These are phyloP conservation scores for Zalophus californianus DNA, from an alignment of 2,797 vertebrate genomes.

Conservation along the genomic window DNA sequence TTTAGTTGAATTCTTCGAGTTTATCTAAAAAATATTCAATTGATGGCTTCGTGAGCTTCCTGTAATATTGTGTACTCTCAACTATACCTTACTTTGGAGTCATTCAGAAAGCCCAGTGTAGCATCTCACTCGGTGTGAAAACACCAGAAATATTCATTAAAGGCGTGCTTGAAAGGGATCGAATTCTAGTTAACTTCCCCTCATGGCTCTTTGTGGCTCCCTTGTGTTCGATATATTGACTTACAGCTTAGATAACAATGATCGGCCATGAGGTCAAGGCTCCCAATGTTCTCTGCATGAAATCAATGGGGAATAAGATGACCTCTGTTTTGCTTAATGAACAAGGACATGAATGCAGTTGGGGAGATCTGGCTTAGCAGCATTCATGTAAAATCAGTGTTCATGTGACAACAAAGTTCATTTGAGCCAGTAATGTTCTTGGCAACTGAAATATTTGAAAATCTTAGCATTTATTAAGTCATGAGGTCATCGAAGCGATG, in stretches of 20 bases:
- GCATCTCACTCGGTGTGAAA: background rate
- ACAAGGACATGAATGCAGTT: background rate
- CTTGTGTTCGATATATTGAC: background rate
- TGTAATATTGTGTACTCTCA: background rate
- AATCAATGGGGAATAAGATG: background rate
- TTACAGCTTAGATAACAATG: background rate
- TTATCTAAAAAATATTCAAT: background rate
- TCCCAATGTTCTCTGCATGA: background rate
- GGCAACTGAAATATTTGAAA: background rate
- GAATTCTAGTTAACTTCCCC: background rate
- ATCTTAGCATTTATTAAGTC: background rate
- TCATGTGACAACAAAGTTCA: background rate
- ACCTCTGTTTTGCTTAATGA: background rate
- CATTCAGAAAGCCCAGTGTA: background rate
- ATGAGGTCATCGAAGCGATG: background rate
- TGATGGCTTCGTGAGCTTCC: background rate
- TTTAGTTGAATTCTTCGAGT: background rate
- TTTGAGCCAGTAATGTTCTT: background rate
- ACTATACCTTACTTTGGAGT: background rate
- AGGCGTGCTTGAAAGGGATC: background rate
- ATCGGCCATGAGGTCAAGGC: background rate
- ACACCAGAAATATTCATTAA: background rate
- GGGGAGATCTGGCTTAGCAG: background rate
- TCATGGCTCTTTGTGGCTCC: background rate
- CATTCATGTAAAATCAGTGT: background rate